Evolutionary conservation across 2,888 invertebrate genomes (phyloP).

Genomic region (Amiota communis): DNA sequence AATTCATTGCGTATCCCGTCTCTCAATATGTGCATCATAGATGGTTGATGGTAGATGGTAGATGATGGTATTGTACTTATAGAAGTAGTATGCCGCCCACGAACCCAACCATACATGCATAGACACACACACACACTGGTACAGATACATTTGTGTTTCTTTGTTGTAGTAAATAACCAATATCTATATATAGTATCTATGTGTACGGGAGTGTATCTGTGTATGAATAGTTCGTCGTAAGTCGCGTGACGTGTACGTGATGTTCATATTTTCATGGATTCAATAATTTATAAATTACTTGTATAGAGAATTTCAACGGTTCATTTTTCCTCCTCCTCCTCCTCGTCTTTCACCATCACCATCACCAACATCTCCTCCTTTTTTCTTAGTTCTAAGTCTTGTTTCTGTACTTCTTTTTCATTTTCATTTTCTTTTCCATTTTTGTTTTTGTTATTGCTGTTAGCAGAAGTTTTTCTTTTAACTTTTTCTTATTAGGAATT

Average conservation of each 20-base stretch:
- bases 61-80: too few species aligned
- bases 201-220: conserved; percentile 30
- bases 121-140: conserved; percentile 11
- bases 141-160: background rate
- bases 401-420: too few species aligned
- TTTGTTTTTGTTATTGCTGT: background rate
- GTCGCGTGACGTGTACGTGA: conserved; percentile 54
- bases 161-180: too few species aligned
- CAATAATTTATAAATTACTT: conserved; percentile 62
- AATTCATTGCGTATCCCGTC: conserved; percentile 62
- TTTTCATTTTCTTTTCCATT: background rate
- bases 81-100: too few species aligned
- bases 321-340: background rate
- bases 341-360: too few species aligned
- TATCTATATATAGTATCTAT: background rate
- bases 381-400: too few species aligned
- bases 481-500: background rate
- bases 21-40: conserved; percentile 10
- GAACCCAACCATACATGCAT: conserved; percentile 27
- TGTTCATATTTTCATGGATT: conserved; percentile 65
- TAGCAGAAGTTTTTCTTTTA: background rate
- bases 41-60: too few species aligned
- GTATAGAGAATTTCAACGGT: background rate
- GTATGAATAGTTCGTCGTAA: conserved; percentile 46
- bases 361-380: too few species aligned